Evolutionary conservation across 2,797 vertebrate genomes (phyloP).

Genomic region (Manis pentadactyla): DNA sequence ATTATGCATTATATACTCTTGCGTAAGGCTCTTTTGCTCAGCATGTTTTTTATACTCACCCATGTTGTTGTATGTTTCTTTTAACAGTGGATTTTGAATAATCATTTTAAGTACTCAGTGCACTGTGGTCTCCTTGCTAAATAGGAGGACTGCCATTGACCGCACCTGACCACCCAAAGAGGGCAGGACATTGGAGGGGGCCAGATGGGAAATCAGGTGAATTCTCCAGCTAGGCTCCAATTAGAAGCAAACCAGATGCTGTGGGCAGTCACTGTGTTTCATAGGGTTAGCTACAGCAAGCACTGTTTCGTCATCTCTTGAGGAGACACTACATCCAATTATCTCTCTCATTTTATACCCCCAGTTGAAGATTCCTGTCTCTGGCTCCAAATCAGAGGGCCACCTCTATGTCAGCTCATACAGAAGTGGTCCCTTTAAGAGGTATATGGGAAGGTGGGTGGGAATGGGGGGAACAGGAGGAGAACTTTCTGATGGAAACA

Average conservation of each 20-base stretch:
- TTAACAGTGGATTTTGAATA: background rate
- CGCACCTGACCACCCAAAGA: background rate
- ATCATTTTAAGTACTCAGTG: background rate
- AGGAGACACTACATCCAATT: background rate
- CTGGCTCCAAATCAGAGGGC: constrained; percentile 88
- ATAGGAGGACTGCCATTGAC: background rate
- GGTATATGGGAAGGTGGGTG: constrained; percentile 77
- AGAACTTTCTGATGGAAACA: background rate
- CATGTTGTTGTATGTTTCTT: background rate
- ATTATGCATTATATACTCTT: background rate
- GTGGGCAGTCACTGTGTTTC: background rate
- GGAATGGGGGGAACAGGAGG: background rate
- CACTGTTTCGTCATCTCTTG: background rate
- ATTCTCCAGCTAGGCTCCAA: background rate
- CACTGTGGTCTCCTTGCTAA: background rate
- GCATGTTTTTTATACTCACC: background rate
- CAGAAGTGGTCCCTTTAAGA: constrained; percentile 85
- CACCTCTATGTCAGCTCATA: constrained; percentile 87
- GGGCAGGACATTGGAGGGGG: background rate
- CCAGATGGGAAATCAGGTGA: background rate
- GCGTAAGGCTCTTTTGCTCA: background rate
- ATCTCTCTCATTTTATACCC: constrained; percentile 31
- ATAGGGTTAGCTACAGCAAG: background rate
- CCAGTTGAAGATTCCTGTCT: constrained; percentile 93
- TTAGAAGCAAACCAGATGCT: background rate